Evolutionary conservation across 2,888 invertebrate genomes (phyloP).

Genomic region (Elmis aenea): DNA sequence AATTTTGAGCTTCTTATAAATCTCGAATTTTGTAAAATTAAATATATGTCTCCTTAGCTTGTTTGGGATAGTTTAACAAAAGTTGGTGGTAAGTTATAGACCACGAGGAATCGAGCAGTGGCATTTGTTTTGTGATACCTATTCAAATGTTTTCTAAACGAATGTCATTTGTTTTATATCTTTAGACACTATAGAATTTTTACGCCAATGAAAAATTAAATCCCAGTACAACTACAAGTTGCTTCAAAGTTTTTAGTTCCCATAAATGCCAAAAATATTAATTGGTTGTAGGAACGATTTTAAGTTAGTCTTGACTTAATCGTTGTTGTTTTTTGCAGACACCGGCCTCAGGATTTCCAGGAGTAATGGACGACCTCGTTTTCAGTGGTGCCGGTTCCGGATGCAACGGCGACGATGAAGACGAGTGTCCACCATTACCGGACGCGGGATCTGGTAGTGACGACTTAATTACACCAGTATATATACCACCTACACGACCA

Average conservation of each 20-base stretch:
- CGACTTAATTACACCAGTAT: slow-evolving; percentile 89
- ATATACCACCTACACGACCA: slow-evolving; percentile 75
- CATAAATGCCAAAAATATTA: not conserved
- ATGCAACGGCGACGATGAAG: slow-evolving; percentile 83
- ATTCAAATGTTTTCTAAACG: no score
- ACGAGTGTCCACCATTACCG: slow-evolving; percentile 80
- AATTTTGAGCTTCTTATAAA: no score
- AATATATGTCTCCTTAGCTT: no score
- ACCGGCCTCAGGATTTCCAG: slow-evolving; percentile 75
- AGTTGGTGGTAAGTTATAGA: no score
- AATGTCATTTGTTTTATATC: no score
- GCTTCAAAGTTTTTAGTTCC: slow-evolving; percentile 1
- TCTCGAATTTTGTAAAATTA: no score
- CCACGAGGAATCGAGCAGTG: no score
- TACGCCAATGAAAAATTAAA: no score
- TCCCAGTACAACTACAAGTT: slow-evolving; percentile 1
- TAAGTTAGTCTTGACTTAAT: no score
- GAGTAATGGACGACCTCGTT: slow-evolving; percentile 81
- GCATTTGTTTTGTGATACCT: no score
- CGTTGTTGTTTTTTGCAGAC: slow-evolving; percentile 63
- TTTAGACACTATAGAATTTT: no score
- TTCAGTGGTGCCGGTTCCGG: slow-evolving; percentile 90
- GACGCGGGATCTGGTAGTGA: slow-evolving; percentile 78
- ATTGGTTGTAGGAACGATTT: slow-evolving; percentile 2
- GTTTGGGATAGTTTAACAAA: no score